These are phyloP conservation scores for Prionace glauca DNA, from an alignment of 2,797 vertebrate species.

Conservation along the genomic window DNA sequence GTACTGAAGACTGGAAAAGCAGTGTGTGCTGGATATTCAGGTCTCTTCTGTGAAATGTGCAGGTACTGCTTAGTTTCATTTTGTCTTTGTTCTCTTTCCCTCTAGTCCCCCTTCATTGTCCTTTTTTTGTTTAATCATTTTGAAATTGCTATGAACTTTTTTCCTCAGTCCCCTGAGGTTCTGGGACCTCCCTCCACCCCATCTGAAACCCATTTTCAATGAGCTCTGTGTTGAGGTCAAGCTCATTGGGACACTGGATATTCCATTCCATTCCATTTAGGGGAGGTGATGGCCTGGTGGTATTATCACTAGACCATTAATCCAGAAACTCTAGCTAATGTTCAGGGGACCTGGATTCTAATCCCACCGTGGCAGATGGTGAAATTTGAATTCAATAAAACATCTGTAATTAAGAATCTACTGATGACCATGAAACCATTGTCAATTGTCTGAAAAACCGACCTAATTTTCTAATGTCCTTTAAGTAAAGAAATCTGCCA, in stretches of 20 bases:
- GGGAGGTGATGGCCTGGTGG: neutral
- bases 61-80: constrained; percentile 52
- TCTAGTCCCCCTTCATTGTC: neutral
- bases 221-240: neutral
- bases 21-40: constrained; percentile 60
- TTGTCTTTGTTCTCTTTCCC: neutral
- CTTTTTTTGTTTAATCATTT: neutral
- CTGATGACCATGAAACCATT: too few relatives aligned
- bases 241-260: neutral
- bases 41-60: constrained; percentile 68
- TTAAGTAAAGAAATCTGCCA: too few relatives aligned
- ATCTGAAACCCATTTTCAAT: neutral
- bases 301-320: too few relatives aligned
- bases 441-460: too few relatives aligned
- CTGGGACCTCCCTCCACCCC: neutral
- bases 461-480: too few relatives aligned
- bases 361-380: too few relatives aligned
- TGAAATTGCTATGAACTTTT: neutral
- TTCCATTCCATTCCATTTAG: neutral
- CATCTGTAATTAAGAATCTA: too few relatives aligned
- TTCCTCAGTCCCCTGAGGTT: neutral
- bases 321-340: too few relatives aligned
- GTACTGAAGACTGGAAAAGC: constrained; percentile 60
- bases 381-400: too few relatives aligned
- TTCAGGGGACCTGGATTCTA: too few relatives aligned